Base-by-base conservation (phyloP, 2,113 vertebrate genomes). In the Isurus oxyrinchus region DNA sequence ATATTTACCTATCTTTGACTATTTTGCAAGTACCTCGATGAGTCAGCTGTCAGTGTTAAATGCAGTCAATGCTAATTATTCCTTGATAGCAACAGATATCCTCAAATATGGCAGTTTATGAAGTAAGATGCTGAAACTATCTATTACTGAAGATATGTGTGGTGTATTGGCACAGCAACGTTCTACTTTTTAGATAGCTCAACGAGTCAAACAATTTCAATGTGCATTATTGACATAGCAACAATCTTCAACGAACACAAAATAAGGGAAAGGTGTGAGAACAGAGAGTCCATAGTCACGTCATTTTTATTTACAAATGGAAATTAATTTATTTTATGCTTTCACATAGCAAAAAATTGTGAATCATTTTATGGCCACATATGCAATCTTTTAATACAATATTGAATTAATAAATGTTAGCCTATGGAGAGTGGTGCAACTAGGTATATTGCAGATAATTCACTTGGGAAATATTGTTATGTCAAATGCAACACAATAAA, bases 241-340 rank as follows among this genome's bases (percentile, higher is more conserved):
- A 95, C 44, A 95, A 95, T 69, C 44, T 40, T 67, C 23, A 95
- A 44, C 3, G 67, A 16, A 31, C 4, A 72, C 67, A 95, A 44
- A 55, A 55, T 55, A 55, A 76, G 66, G 44, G 49, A 72, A 95
- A 69, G 3, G 40, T 31, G 21, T 49, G 66, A 19, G 67, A 72
- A 67, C 44, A 72, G 25, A 95, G 49, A 67, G 23, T 31, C 55
- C 88, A 91, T 72, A 53, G 67, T 7, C 66, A 69, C 11, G 55
- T 55, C 14, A 94, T 35, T 95, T 72, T 95, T 69, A 95, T 55
- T 72, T 95, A 55, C 21, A 95, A 95, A 95, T 95, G 23, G 31
- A 72, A 95, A 55, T 53, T 72, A 53, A 95, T 95, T 94, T 69
- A 76, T 95, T 95, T 72, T 72, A 55, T 95, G 27, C 67, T 72